These are phyloP conservation scores for Agelas oroides DNA, from an alignment of 37 sponge, comb jelly and placozoan species.

Conservation along the genomic window DNA sequence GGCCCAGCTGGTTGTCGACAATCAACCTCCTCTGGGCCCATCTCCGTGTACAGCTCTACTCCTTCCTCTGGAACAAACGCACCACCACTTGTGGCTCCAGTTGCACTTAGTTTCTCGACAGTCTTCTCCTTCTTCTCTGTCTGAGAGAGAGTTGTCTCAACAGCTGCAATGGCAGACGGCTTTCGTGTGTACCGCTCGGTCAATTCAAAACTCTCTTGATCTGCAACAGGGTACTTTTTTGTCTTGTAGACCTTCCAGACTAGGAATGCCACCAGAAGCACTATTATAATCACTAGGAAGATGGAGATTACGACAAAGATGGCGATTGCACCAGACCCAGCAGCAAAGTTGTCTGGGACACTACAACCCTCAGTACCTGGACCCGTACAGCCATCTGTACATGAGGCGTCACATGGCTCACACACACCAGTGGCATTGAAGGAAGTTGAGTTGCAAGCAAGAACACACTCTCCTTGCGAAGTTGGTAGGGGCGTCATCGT, in stretches of 20 bases:
- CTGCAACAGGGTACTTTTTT: neutral
- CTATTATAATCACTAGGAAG: slow-evolving; percentile 34
- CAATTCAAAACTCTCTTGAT: neutral
- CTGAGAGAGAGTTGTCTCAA: neutral
- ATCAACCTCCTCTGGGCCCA: neutral
- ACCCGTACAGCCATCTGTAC: slow-evolving; percentile 69
- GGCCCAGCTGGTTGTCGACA: neutral
- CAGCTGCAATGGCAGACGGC: no score
- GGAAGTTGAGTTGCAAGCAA: slow-evolving; percentile 13
- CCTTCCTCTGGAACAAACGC: neutral
- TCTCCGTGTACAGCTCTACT: slow-evolving; percentile 3
- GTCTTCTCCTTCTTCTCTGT: neutral
- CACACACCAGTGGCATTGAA: slow-evolving; percentile 43
- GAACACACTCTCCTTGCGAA: slow-evolving; percentile 40
- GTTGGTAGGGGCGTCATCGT: neutral
- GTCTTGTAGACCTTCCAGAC: neutral
- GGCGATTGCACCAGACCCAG: slow-evolving; percentile 65
- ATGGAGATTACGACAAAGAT: slow-evolving; percentile 41
- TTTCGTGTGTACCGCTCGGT: neutral
- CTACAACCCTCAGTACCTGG: slow-evolving; percentile 32
- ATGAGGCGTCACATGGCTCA: slow-evolving; percentile 49
- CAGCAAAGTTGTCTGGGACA: slow-evolving; percentile 40
- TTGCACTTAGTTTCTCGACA: neutral
- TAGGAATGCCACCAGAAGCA: slow-evolving; percentile 27
- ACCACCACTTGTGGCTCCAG: neutral